Evolutionary conservation across 2,113 vertebrate genomes (phyloP).

Genomic region (Dipodomys spectabilis): DNA sequence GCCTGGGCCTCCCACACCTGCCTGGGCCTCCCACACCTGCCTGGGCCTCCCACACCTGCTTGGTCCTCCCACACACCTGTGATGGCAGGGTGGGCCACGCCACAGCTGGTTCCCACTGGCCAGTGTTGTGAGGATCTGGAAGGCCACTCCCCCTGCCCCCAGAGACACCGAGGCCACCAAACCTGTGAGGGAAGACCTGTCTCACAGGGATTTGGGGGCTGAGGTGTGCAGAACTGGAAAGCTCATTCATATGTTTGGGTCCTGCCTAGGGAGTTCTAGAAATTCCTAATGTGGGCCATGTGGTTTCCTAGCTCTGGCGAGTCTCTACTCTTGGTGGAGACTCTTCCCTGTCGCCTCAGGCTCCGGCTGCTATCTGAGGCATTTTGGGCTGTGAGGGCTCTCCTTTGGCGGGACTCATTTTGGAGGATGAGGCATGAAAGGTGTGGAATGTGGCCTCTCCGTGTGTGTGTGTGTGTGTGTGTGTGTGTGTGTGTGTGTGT

Average conservation of each 20-base stretch:
- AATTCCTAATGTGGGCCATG: accelerated
- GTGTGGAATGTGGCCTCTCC: neutral
- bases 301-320: accelerated
- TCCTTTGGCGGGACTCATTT: neutral
- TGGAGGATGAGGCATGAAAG: neutral
- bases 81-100: no score
- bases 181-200: neutral
- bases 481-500: no score
- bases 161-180: neutral
- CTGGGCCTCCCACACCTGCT: no score
- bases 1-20: no score
- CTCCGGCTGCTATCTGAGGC: accelerated
- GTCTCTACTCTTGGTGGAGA: accelerated
- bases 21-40: no score
- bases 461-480: no score
- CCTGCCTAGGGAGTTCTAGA: neutral
- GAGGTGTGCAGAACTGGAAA: accelerated
- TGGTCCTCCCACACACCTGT: no score
- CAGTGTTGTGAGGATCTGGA: neutral
- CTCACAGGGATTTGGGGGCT: neutral
- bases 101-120: no score
- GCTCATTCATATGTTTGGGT: accelerated
- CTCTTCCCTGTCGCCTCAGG: neutral
- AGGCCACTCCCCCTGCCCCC: no score
- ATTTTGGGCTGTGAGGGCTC: accelerated